phyloP scores from a whole-genome alignment of 2,888 invertebrate species.

The Tenthredo livida region DNA sequence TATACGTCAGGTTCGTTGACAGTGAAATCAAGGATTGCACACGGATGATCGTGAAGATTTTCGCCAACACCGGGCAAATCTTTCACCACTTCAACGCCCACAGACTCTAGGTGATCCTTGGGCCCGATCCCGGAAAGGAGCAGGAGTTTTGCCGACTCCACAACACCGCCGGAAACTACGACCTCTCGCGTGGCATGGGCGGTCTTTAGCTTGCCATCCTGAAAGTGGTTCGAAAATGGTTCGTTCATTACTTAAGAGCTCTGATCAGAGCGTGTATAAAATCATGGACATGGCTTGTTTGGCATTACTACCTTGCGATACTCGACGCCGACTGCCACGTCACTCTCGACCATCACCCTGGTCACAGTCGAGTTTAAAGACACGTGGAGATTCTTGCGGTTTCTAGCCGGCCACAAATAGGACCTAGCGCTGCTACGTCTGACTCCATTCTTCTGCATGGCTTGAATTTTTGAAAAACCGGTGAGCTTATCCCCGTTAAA shows the following conservation, averaged over 20 bases:
- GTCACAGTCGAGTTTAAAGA: background rate
- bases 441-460: background rate
- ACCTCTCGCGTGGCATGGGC: slow-evolving; percentile 76
- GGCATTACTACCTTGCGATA: background rate
- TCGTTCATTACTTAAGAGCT: no score
- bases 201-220: slow-evolving; percentile 58
- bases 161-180: slow-evolving; percentile 82
- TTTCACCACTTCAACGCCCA: slow-evolving; percentile 81
- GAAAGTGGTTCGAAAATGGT: no score
- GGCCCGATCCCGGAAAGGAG: slow-evolving; percentile 86
- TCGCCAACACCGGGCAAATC: slow-evolving; percentile 85
- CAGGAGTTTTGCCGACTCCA: slow-evolving; percentile 85
- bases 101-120: slow-evolving; percentile 80
- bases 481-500: background rate
- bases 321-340: background rate
- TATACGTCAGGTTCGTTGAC: slow-evolving; percentile 79
- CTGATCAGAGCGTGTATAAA: no score
- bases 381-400: slow-evolving; percentile 70
- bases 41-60: slow-evolving; percentile 83
- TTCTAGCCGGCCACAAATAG: background rate
- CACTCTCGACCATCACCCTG: background rate
- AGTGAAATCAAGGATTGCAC: slow-evolving; percentile 82
- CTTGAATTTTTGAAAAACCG: background rate
- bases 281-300: no score
- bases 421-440: background rate